A percentile compares a stretch with the other conserved stretches of the same genome.
Evolutionary conservation across 2,888 invertebrate genomes (phyloP).

Genomic region (Nezara viridula): DNA sequence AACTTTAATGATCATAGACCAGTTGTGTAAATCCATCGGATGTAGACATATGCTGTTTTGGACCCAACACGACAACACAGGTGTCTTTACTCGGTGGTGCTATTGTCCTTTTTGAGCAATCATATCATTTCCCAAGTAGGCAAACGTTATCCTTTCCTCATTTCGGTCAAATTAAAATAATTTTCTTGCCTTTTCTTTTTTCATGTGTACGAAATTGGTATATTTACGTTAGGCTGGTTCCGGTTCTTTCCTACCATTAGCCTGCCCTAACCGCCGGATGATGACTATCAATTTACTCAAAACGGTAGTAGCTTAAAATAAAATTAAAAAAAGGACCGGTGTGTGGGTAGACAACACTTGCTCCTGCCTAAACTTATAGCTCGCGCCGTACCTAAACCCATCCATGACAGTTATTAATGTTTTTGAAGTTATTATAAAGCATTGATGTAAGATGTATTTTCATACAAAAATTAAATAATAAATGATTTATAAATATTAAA

Average conservation of each 20-base stretch:
- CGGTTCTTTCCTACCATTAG: neutral
- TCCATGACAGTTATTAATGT: neutral
- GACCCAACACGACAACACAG: neutral
- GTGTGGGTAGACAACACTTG: neutral
- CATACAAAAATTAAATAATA: neutral
- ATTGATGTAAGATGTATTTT: neutral
- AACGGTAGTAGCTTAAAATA: constrained; percentile 7
- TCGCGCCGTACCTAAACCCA: neutral
- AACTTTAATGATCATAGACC: neutral
- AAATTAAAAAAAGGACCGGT: neutral
- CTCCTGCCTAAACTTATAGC: neutral
- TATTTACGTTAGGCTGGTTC: neutral
- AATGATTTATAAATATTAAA: neutral
- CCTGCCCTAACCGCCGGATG: neutral
- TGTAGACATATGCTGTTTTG: neutral
- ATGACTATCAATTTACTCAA: constrained; percentile 2
- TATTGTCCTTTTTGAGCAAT: neutral
- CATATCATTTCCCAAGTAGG: neutral
- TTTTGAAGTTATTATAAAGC: neutral
- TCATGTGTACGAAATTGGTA: neutral
- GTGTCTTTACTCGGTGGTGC: neutral
- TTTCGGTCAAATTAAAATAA: neutral
- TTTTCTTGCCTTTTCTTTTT: neutral
- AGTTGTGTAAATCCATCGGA: neutral
- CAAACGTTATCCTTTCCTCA: neutral